Evolutionary conservation across 2,113 vertebrate species (phyloP), one percentile per base, ranked within the genome.

Genomic region (Megaceryle maxima): DNA sequence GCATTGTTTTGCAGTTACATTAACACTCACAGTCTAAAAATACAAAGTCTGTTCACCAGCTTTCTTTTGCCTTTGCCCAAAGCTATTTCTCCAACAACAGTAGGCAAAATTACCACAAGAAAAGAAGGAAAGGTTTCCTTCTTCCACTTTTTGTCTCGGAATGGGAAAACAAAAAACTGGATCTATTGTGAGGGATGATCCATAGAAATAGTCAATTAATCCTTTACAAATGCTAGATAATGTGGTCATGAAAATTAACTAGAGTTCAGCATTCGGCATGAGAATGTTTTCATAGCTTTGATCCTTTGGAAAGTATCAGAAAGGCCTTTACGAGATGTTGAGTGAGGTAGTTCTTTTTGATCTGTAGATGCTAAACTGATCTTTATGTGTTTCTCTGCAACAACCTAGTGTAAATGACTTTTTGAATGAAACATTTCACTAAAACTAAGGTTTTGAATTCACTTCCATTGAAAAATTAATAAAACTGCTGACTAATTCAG

Each of bases 1-100:
- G 78, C 91, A 96, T 95, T 95, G 76, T 89, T 94, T 90, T 95
- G 83, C 85, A 93, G 92, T 94, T 95, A 74, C 83, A 95, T 94
- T 97, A 77, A 92, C 77, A 83, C 74, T 94, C 70, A 24, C 11
- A 74, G 51, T 67, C 88, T 85, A 95, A 96, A 97, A 97, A 97
- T 95, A 95, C 9, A 6, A 87, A 87, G 92, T 83, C 85, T 95
- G 85, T 55, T 96, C 88, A 90, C 77, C 89, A 96, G 88, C 88
- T 93, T 95, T 87, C 78, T 70, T 90, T 92, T 88, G 56, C 13
- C 37, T 69, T 88, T 90, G 92, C 87, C 87, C 50, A 83, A 82
- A 88, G 17, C 33, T 77, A 19, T 55, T 90, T 92, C 80, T 83
- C 2, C 1, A 64, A 37, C 2, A n/a, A 76, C 62, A 92, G 83